Base-by-base conservation (phyloP, 2,888 invertebrate genomes). In the Vanessa cardui region DNA sequence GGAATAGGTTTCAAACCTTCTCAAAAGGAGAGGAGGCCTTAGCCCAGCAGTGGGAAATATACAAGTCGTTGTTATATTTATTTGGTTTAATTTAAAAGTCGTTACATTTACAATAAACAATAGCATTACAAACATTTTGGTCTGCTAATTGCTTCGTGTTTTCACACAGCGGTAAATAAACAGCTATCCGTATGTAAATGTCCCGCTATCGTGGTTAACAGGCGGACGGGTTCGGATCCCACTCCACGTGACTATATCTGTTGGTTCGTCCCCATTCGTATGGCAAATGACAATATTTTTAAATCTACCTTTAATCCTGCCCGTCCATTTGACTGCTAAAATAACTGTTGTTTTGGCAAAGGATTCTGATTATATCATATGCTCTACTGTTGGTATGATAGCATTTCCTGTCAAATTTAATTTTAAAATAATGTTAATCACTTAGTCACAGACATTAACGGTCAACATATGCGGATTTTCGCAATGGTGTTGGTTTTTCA, bases 121-220 rank as follows among this genome's bases (percentile, higher is more conserved):
- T 54, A 31, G 6, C 16, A 54, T 31, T 31, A 54, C 26, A 15
- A 16, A 26, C n/a, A n/a, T 31, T 15, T 31, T 54, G 16, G 26
- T 26, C 16, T 54, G 26, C 8, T 26, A 45, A 45, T 46, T 59
- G 16, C 31, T 16, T 46, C 20, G 59, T 59, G 44, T 46, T 59
- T 45, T 46, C 46, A 59, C 21, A 46, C 21, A 46, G 46, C 46
- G 12, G 45, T 21, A 59, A 59, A 59, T 46, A 59, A 58, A 59
- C 45, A 26, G 46, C 45, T 26, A 20, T 46, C 8, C 39, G 21
- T 59, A 59, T 59, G 59, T 59, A 59, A 59, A 59, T 59, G 44
- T 45, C 16, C 9, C 26, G 45, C n/a, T 59, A 46, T 21, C 20
- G 45, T 20, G 16, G 59, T 59, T 46, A 45, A 20, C 59, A 46